These are phyloP conservation scores for Epizoanthus illoricatus DNA, from an alignment of 92 coral and sea anemone genomes.

Conservation along the genomic window DNA sequence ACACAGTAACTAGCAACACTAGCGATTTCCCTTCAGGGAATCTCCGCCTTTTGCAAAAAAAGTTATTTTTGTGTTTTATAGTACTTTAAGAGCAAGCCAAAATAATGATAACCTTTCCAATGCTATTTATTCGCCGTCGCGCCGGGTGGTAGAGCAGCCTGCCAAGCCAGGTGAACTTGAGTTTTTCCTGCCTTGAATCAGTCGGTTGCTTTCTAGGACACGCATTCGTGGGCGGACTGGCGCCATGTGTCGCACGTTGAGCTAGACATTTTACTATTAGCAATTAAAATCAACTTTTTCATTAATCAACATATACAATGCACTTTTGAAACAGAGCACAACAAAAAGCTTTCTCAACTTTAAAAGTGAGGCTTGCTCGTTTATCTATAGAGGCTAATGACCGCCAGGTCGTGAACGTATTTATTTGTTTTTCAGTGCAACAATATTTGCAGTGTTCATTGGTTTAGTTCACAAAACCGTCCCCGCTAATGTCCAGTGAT, in stretches of 20 bases:
- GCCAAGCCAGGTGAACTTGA: background rate
- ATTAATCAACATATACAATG: too few species aligned
- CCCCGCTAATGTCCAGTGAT: too few species aligned
- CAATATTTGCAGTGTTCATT: too few species aligned
- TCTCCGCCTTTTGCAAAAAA: background rate
- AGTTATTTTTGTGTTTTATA: background rate
- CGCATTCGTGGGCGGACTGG: background rate
- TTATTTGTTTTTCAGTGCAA: too few species aligned
- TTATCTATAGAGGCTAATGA: too few species aligned
- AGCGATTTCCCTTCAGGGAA: background rate
- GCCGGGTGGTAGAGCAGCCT: background rate
- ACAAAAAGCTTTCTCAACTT: too few species aligned
- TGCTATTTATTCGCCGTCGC: constrained; percentile 2
- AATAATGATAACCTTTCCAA: background rate
- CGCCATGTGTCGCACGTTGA: constrained; percentile 3
- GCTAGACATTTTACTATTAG: background rate
- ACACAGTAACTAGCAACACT: background rate
- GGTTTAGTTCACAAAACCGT: too few species aligned
- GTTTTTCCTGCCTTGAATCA: background rate
- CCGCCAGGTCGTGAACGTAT: too few species aligned
- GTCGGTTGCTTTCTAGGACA: constrained; percentile 14
- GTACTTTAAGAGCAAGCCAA: constrained; percentile 7
- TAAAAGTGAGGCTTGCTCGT: too few species aligned
- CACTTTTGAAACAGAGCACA: too few species aligned
- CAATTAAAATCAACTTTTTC: background rate